Evolutionary conservation across 2,797 vertebrate species (phyloP).

Genomic region (Lacerta agilis): DNA sequence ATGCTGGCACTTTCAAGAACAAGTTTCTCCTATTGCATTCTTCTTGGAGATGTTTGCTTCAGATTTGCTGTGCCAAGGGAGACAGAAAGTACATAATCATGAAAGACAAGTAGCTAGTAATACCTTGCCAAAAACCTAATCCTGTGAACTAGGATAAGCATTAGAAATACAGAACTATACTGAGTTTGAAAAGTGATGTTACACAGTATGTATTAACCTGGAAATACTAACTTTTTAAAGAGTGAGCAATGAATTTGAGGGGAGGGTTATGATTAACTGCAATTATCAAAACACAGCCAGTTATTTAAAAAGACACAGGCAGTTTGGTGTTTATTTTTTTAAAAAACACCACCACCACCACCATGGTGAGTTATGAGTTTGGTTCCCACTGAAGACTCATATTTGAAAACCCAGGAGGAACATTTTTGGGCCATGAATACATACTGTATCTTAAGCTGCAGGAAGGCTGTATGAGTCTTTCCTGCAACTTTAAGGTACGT

Average conservation of each 20-base stretch:
- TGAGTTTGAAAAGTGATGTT: neutral
- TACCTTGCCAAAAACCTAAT: neutral
- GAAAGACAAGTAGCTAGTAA: neutral
- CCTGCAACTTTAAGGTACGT: neutral
- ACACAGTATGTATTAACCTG: neutral
- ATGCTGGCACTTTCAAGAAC: neutral
- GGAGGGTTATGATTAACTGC: neutral
- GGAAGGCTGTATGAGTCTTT: neutral
- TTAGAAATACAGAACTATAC: neutral
- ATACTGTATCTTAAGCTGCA: neutral
- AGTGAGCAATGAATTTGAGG: neutral
- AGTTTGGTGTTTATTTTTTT: neutral
- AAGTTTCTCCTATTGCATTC: neutral
- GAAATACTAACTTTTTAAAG: neutral
- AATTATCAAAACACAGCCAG: no score
- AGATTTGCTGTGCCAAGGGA: neutral
- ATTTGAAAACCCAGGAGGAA: neutral
- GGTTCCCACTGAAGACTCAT: neutral
- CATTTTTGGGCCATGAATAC: neutral
- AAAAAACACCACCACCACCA: neutral
- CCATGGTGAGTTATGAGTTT: neutral
- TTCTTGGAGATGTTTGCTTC: neutral
- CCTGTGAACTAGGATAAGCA: neutral
- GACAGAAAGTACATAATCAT: neutral
- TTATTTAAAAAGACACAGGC: neutral